A percentile compares a stretch with the other conserved stretches of the same genome.
These are phyloP conservation scores for Melanotus villosus DNA, from an alignment of 2,888 invertebrate species.

Conservation along the genomic window DNA sequence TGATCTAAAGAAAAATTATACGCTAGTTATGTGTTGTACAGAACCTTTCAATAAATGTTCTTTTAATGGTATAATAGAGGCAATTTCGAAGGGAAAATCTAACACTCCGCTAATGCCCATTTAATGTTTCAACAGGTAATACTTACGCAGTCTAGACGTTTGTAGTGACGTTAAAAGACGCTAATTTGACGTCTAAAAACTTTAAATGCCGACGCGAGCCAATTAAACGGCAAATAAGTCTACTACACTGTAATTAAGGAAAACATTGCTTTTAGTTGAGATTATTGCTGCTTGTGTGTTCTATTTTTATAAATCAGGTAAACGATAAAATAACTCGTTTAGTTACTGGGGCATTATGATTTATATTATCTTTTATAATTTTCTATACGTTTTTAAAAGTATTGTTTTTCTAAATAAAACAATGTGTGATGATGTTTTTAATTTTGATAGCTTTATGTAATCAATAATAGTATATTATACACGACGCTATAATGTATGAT, in stretches of 20 bases:
- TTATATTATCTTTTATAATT: too few relatives aligned
- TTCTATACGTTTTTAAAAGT: too few relatives aligned
- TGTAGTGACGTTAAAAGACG: conserved; percentile 62
- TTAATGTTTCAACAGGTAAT: conserved; percentile 60
- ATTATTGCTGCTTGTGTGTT: neutral
- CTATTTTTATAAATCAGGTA: too few relatives aligned
- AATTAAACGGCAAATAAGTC: conserved; percentile 50
- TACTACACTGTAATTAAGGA: conserved; percentile 50
- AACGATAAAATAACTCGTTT: too few relatives aligned
- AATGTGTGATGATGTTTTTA: too few relatives aligned
- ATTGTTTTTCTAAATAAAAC: too few relatives aligned
- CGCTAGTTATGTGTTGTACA: conserved; percentile 13
- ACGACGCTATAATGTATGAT: too few relatives aligned
- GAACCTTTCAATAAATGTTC: conserved; percentile 47
- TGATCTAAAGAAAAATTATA: conserved; percentile 39
- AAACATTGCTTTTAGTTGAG: conserved; percentile 1
- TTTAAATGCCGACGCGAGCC: conserved; percentile 54
- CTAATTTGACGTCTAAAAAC: conserved; percentile 63
- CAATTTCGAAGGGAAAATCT: conserved; percentile 54
- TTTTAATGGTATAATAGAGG: conserved; percentile 50
- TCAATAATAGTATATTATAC: too few relatives aligned
- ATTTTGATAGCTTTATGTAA: too few relatives aligned
- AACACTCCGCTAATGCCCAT: conserved; percentile 59
- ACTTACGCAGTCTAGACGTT: conserved; percentile 60
- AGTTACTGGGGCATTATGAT: too few relatives aligned